Conservation (phyloP, 2,888 invertebrate species). For the Mesorhabditis spiculigera region DNA sequence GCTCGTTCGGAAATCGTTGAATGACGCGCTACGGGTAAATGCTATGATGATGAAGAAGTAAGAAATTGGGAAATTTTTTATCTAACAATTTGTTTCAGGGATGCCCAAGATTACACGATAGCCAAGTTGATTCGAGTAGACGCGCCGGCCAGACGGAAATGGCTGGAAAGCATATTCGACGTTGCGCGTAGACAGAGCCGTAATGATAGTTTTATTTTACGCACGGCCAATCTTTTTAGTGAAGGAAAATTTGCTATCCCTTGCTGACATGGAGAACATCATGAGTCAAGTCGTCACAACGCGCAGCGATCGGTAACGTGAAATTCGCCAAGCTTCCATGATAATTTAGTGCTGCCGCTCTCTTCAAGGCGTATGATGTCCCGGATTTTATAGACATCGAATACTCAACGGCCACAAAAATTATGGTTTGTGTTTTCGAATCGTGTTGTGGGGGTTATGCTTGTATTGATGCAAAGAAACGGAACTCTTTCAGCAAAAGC, state of each 20-base stretch:
- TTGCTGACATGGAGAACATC: background rate
- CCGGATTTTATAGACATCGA: background rate
- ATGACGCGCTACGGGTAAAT: conserved; percentile 4
- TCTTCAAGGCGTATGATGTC: background rate
- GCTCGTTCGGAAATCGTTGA: background rate
- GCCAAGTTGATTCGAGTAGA: background rate
- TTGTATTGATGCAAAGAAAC: too few species aligned
- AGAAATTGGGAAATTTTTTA: background rate
- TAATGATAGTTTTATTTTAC: conserved; percentile 9
- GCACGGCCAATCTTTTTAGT: too few species aligned
- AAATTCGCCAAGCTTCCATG: background rate
- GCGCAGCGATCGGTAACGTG: background rate
- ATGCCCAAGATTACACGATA: background rate
- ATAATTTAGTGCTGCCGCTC: background rate
- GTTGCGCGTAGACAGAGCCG: conserved; percentile 38
- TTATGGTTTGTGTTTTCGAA: background rate
- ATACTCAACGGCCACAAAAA: background rate
- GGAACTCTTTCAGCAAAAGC: too few species aligned
- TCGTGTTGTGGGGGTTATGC: too few species aligned
- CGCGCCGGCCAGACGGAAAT: conserved; percentile 17
- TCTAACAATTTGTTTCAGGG: background rate
- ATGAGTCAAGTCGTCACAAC: background rate
- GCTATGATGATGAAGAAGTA: background rate
- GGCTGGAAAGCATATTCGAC: conserved; percentile 34
- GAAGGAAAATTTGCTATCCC: background rate